phyloP scores from a whole-genome alignment of 2,888 invertebrate species.

The Atherix ibis region DNA sequence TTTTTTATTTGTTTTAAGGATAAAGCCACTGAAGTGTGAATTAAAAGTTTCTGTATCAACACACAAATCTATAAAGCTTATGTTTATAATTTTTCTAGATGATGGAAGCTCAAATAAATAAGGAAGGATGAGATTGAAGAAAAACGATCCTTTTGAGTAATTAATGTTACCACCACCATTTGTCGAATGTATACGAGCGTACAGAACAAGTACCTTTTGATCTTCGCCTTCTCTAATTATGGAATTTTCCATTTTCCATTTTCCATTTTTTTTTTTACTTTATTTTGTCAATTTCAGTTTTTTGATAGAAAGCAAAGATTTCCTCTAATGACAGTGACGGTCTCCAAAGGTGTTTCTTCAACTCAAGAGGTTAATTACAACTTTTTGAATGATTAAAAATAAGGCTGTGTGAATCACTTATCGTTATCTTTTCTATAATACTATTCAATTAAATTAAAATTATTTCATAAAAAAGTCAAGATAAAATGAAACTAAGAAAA shows the following conservation, averaged over 20 bases:
- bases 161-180: conserved; percentile 1
- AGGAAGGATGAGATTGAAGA: too few species aligned
- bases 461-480: too few species aligned
- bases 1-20: too few species aligned
- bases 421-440: not conserved
- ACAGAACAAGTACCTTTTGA: not conserved
- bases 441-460: not conserved
- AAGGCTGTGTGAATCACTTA: not conserved
- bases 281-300: not conserved
- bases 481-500: too few species aligned
- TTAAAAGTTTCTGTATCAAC: too few species aligned
- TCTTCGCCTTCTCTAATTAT: not conserved
- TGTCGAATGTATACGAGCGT: not conserved
- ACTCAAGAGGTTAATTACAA: conserved; percentile 7
- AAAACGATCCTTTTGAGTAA: conserved; percentile 1
- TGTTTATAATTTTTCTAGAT: too few species aligned
- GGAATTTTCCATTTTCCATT: not conserved
- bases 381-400: conserved; percentile 5
- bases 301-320: conserved; percentile 1
- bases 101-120: too few species aligned
- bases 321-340: conserved; percentile 5
- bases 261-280: not conserved
- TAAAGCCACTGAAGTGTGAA: too few species aligned
- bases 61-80: too few species aligned
- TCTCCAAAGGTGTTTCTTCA: conserved; percentile 5